phyloP scores from a whole-genome alignment of 37 sponge, comb jelly and placozoan species.

The Ianthella basta region DNA sequence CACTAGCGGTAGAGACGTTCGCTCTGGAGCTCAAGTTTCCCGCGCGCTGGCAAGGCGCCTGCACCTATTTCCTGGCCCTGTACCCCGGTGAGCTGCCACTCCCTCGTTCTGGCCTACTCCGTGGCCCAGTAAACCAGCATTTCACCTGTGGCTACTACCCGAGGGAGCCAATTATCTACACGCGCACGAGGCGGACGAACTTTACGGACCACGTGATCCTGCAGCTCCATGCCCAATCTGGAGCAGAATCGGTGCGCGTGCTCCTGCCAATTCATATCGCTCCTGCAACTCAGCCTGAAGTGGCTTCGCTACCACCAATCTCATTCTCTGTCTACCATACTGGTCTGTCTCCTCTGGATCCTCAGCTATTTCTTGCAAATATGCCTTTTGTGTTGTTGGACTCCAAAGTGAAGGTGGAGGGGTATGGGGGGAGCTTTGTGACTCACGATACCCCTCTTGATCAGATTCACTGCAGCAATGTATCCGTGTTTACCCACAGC shows the following conservation, averaged over 20 bases:
- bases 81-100: neutral
- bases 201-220: neutral
- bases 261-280: neutral
- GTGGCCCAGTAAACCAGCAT: neutral
- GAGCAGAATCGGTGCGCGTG: neutral
- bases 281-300: too few relatives aligned
- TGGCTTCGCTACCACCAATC: neutral
- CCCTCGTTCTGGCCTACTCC: neutral
- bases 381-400: neutral
- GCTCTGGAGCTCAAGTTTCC: neutral
- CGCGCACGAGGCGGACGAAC: neutral
- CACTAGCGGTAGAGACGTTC: neutral
- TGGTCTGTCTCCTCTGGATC: neutral
- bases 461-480: neutral
- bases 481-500: neutral
- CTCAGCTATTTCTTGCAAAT: neutral
- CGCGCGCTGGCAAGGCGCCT: neutral
- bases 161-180: neutral
- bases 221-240: neutral
- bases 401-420: neutral
- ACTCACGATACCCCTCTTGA: neutral
- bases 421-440: neutral
- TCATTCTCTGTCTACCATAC: neutral
- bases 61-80: neutral
- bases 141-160: constrained; percentile 20